These are phyloP conservation scores for Sebastolobus altivelis DNA, from an alignment of 2,797 vertebrate genomes.

Conservation along the genomic window DNA sequence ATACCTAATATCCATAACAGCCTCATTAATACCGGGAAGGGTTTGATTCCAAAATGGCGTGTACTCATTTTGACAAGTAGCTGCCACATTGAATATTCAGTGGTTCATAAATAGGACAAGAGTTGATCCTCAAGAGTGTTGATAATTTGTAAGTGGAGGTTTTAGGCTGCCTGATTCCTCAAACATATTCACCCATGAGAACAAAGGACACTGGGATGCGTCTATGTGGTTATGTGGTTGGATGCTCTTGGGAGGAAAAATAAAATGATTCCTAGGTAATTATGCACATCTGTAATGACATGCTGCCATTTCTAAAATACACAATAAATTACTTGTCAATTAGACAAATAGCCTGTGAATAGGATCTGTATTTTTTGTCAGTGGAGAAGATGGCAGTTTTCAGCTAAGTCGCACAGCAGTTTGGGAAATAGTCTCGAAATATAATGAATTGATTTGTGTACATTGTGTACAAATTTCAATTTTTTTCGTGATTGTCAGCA, in stretches of 20 bases:
- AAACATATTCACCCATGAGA: constrained; percentile 34
- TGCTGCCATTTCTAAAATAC: constrained; percentile 11
- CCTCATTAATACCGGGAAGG: constrained; percentile 56
- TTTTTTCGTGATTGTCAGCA: no score
- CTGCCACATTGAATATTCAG: constrained; percentile 44
- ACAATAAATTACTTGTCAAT: constrained; percentile 21
- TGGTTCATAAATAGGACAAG: constrained; percentile 45
- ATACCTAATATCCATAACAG: constrained; percentile 60
- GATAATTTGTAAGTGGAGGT: constrained; percentile 53
- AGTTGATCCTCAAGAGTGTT: constrained; percentile 49
- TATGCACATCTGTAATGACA: constrained; percentile 13
- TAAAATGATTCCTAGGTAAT: constrained; percentile 22
- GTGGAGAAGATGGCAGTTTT: not conserved
- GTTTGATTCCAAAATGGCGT: constrained; percentile 54
- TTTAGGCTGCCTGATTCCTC: constrained; percentile 37
- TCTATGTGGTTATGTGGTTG: constrained; percentile 22
- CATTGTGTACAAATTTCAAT: no score
- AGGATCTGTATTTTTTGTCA: not conserved
- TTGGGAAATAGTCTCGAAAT: no score
- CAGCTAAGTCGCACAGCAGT: no score
- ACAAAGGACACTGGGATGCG: constrained; percentile 51
- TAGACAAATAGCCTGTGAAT: constrained; percentile 4
- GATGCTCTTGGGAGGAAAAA: constrained; percentile 27
- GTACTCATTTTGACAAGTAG: constrained; percentile 50
- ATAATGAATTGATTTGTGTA: no score